Evolutionary conservation across 2,888 invertebrate species (phyloP).

Genomic region (Heliconius sara): DNA sequence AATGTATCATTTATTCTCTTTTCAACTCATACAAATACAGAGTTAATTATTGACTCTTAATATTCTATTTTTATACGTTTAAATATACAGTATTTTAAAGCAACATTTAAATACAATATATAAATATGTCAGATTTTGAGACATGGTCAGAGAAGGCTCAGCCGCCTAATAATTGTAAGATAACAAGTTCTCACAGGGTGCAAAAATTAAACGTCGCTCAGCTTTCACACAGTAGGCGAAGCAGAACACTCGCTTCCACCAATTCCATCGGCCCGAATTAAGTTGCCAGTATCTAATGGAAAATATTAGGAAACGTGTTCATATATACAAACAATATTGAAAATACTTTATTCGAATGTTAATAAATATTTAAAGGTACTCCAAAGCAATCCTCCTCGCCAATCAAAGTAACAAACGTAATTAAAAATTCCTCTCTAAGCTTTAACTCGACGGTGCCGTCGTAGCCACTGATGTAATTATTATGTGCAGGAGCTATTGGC

Average conservation of each 20-base stretch:
- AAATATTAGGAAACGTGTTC: constrained; percentile 66
- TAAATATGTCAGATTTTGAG: not conserved
- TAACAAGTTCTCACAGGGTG: constrained; percentile 51
- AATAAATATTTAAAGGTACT: constrained; percentile 50
- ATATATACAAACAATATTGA: constrained; percentile 53
- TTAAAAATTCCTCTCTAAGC: constrained; percentile 56
- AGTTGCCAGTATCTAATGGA: constrained; percentile 58
- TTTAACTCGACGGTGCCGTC: constrained; percentile 40
- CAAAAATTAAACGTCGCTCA: constrained; percentile 77
- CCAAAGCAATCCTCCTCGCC: constrained; percentile 56
- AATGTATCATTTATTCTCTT: not conserved
- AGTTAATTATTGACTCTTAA: not conserved
- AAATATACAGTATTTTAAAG: not conserved
- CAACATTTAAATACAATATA: not conserved
- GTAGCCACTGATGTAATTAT: constrained; percentile 45
- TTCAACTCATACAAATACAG: not conserved
- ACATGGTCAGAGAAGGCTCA: not conserved
- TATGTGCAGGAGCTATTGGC: constrained; percentile 42
- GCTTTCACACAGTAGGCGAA: constrained; percentile 69
- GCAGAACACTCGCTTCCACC: constrained; percentile 65
- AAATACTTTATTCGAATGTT: constrained; percentile 37
- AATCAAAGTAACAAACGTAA: constrained; percentile 59
- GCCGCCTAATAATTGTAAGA: constrained; percentile 5
- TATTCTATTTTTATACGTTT: not conserved
- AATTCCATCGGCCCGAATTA: constrained; percentile 62